A percentile compares a stretch with the other conserved stretches of the same genome.
These are phyloP conservation scores for Pocillopora grandis DNA, from an alignment of 92 coral and sea anemone species.

Conservation along the genomic window DNA sequence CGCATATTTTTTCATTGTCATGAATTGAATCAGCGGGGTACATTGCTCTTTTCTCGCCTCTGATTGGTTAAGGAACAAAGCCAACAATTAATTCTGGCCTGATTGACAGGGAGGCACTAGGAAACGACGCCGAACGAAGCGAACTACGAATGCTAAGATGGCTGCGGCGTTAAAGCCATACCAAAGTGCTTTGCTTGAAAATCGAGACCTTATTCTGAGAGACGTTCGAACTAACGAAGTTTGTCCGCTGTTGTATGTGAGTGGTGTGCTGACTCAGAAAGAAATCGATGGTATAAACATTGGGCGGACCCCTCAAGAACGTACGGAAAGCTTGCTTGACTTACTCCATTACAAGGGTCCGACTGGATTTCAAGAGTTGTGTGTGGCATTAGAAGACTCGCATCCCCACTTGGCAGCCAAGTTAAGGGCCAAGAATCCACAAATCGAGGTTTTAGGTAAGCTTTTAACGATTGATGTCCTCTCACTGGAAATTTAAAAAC, in stretches of 20 bases:
- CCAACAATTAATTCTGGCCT: slow-evolving; percentile 46
- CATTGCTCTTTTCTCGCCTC: slow-evolving; percentile 49
- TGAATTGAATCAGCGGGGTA: slow-evolving; percentile 7
- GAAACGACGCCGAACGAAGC: slow-evolving; percentile 57
- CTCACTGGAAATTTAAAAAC: slow-evolving; percentile 26
- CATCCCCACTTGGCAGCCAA: slow-evolving; percentile 76
- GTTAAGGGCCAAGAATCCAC: slow-evolving; percentile 62
- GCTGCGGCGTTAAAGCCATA: slow-evolving; percentile 81
- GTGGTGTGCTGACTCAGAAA: slow-evolving; percentile 65
- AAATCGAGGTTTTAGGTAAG: slow-evolving; percentile 71
- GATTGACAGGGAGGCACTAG: slow-evolving; percentile 79
- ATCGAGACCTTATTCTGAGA: slow-evolving; percentile 70
- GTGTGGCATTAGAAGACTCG: slow-evolving; percentile 71
- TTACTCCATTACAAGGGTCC: slow-evolving; percentile 89
- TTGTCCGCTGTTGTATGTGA: slow-evolving; percentile 65
- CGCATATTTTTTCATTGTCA: slow-evolving; percentile 39
- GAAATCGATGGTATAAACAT: slow-evolving; percentile 80
- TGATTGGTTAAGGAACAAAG: slow-evolving; percentile 62
- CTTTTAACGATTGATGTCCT: neutral
- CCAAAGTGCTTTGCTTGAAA: slow-evolving; percentile 79
- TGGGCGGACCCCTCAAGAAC: slow-evolving; percentile 73
- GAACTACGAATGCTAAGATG: slow-evolving; percentile 53
- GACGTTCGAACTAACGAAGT: slow-evolving; percentile 74
- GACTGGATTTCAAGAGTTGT: slow-evolving; percentile 76
- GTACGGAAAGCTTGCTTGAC: slow-evolving; percentile 78